Evolutionary conservation across 2,797 vertebrate genomes (phyloP), one percentile per base, ranked within the genome.

Genomic region (Manis crassicaudata): DNA sequence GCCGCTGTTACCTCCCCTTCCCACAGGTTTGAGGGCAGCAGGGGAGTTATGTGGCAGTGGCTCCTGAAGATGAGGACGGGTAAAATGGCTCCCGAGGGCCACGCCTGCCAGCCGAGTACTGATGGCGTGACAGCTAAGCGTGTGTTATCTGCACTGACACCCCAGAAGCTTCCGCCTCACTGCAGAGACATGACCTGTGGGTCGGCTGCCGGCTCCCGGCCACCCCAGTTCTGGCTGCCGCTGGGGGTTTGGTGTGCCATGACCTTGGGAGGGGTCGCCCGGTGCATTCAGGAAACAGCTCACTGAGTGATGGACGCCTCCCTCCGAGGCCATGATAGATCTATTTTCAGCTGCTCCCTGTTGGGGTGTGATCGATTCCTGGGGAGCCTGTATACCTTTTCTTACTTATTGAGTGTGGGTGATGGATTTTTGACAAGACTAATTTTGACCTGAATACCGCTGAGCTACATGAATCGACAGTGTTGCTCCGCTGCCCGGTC

Each of bases 401-500:
- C 96, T 96, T 96, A 96, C 96, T 80, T 97, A 88, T 87, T 96
- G 98, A 98, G 90, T 80, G 97, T 96, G 94, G 89, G 97, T 98
- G 98, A 98, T 98, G 90, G 81, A 97, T 98, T 98, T 98, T 97
- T 98, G 98, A 98, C 98, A 96, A 98, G 98, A 99, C 98, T 98
- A 98, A 99, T 99, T 98, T 96, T 97, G 98, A 98, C 97, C 98
- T 94, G 98, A 98, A 98, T 97, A 98, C 94, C 97, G 96, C 97
- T 96, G 97, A 98, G 98, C 98, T 98, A 94, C 98, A 98, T 98
- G 98, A 98, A 98, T 98, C 98, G 98, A 95, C 93, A 0, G 84
- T 98, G 98, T 98, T 98, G 98, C 95, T 98, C 98, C 97, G 97
- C 96, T 96, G 94, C 97, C 95, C 92, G 82, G 89, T 96, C 95